Evolutionary conservation across 2,797 vertebrate species (phyloP), one percentile per base, ranked within the genome.

Genomic region (Aldrovandia affinis): DNA sequence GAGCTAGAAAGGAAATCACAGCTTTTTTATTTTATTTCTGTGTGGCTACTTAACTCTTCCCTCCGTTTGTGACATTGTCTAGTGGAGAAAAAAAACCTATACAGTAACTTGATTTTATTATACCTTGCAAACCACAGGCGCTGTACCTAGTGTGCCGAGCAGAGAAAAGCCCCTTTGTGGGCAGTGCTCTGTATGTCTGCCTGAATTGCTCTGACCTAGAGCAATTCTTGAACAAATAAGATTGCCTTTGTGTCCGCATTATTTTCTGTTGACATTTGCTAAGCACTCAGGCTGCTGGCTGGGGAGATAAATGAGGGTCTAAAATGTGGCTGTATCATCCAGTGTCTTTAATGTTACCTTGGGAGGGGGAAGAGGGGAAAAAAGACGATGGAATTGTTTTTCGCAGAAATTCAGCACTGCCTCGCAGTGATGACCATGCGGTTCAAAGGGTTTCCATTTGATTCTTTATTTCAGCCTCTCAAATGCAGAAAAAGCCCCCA

Each of bases 231-330:
- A 95, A 95, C 94, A 95, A 96, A 96, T 95, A 94, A 95, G 94
- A 95, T 95, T 94, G 94, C 93, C 92, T 95, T 94, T 95, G 94
- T 94, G 93, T 95, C 93, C 91, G 93, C 93, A 94, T 96, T 94
- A 95, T 94, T 95, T 95, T 96, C 93, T 95, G 94, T 96, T 96
- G 95, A 96, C 95, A 95, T 96, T 96, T 94, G 94, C 94, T 94
- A 95, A 95, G 95, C 93, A 92, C 91, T 91, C 85, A 89, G 92
- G 92, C 94, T 95, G 88, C 94, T 95, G 94, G 93, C 92, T 91
- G 91, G 89, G 90, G 93, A 95, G 94, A 96, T 94, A 94, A 94
- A 95, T 94, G 93, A 94, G 92, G 90, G 89, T 89, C 93, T 91
- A 93, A 92, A 95, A 95, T 93, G 93, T 93, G 92, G 94, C 91